Conservation (phyloP, 2,113 vertebrate species). For the Pedionomus torquatus region DNA sequence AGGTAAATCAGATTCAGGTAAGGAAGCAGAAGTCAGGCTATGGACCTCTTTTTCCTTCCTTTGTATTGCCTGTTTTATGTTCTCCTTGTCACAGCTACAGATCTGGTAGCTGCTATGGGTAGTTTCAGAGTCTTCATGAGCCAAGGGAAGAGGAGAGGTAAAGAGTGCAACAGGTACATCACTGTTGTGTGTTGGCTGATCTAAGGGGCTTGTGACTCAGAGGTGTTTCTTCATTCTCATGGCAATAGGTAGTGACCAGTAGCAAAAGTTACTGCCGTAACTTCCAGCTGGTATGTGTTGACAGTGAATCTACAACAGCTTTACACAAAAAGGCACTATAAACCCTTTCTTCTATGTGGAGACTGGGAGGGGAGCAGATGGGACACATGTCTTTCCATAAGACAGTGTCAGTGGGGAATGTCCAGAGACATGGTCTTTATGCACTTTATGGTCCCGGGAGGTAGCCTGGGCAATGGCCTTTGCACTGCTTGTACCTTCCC, state of each 20-base stretch:
- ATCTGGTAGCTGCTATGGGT: background rate
- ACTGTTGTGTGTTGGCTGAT: background rate
- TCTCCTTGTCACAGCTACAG: background rate
- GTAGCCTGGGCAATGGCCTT: background rate
- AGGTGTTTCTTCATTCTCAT: background rate
- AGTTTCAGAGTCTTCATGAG: background rate
- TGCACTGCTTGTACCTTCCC: background rate
- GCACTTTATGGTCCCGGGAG: background rate
- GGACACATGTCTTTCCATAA: accelerated
- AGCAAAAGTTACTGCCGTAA: background rate
- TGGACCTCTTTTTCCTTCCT: background rate
- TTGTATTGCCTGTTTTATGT: background rate
- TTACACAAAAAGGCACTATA: background rate
- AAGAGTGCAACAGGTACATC: background rate
- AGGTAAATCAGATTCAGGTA: background rate
- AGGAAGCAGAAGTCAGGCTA: background rate
- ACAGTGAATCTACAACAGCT: background rate
- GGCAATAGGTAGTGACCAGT: background rate
- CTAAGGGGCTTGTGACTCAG: background rate
- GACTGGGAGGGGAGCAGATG: background rate
- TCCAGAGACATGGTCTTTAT: background rate
- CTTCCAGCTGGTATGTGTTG: background rate
- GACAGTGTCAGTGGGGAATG: background rate
- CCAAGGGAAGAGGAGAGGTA: background rate
- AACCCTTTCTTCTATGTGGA: background rate